Evolutionary conservation across 2,888 invertebrate species (phyloP), one percentile per base, ranked within the genome.

Genomic region (Deroplatys truncata): DNA sequence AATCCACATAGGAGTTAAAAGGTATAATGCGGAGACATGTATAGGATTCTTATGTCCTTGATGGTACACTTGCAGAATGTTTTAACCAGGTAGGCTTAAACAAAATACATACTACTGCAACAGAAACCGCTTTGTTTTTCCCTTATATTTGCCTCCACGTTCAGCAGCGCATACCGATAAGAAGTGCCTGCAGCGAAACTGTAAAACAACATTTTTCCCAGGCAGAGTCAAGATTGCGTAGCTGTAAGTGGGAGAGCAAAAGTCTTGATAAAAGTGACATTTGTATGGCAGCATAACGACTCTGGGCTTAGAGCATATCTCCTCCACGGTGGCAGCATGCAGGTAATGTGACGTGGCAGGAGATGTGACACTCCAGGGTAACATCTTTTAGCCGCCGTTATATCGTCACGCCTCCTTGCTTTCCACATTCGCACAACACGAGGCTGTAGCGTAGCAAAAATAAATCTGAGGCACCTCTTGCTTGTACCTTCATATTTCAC

Each of bases 321-420:
- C 86, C 86, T 86, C 86, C 16, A 85, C 49, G 28, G 85, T n/a
- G 49, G 28, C 43, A 43, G 25, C 86, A 86, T 28, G 86, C 82
- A 86, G 86, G 86, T 82, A 86, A 86, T 86, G 86, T 82, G 86
- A 82, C 86, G 29, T 72, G 86, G 31, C 8, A 86, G 86, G 31
- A 86, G 72, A 86, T 86, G 86, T 82, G 82, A 86, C 86, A 86
- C 86, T 86, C 86, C 28, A 28, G 86, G 86, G 86, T 28, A 82
- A 86, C 82, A 86, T 86, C 86, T 86, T 86, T 86, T 31, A 72
- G 28, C n/a, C 29, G n/a, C 86, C 28, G 49, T 56, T 85, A 85
- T 49, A 85, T 85, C 49, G 28, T 28, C 85, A 43, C 56, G 49
- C n/a, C 43, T n/a, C 29, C 28, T 72, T 72, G 56, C 56, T 28